phyloP scores from a whole-genome alignment of 2,113 vertebrate genomes.

The Cepphus grylle region DNA sequence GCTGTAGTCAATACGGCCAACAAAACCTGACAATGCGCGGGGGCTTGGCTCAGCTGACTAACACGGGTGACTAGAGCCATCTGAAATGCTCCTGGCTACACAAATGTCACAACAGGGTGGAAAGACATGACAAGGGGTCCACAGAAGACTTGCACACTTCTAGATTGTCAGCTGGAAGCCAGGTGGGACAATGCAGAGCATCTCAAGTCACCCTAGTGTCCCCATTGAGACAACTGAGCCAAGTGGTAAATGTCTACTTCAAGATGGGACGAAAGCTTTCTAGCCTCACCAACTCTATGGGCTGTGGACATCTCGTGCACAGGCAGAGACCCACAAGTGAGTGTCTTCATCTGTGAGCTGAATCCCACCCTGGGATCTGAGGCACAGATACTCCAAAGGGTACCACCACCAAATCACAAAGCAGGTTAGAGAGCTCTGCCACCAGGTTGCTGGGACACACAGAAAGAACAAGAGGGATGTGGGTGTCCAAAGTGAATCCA shows the following conservation, averaged over 20 bases:
- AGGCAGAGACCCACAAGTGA: neutral
- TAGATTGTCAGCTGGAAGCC: neutral
- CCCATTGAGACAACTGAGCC: neutral
- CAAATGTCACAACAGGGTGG: neutral
- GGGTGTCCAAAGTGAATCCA: neutral
- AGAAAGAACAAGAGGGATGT: neutral
- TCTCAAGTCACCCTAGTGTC: neutral
- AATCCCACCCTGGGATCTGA: neutral
- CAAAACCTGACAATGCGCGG: neutral
- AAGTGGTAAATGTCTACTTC: neutral
- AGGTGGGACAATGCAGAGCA: neutral
- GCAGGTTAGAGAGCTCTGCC: neutral
- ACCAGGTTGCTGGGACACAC: rapidly evolving
- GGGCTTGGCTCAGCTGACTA: neutral
- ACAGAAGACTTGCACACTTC: neutral
- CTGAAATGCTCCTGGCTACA: neutral
- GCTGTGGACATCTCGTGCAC: neutral
- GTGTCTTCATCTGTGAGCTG: neutral
- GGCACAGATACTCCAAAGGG: neutral
- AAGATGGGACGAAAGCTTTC: neutral
- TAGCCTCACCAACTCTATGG: neutral
- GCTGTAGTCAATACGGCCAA: neutral
- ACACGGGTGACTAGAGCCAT: neutral
- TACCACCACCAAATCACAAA: neutral
- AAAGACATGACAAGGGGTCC: neutral